Evolutionary conservation across 2,888 invertebrate genomes (phyloP), one percentile per base, ranked within the genome.

Genomic region (Macaria liturata): DNA sequence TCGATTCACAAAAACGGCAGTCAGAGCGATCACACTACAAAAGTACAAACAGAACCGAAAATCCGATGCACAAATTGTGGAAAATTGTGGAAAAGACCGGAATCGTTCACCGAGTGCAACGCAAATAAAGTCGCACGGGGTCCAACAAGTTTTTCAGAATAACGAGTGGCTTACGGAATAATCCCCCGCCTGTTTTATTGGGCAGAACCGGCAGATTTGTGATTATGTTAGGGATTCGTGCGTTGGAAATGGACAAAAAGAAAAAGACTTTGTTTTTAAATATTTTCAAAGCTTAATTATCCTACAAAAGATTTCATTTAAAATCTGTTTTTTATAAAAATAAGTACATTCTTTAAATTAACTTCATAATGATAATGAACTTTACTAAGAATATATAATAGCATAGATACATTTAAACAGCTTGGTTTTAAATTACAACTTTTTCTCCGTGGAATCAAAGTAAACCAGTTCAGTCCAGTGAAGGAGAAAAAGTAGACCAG

Each of bases 171-270:
- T 62, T 66, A 49, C 39, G 66, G 65, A 71, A 76, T 79, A 74
- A 47, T 54, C 68, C 57, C 65, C 61, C 45, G 37, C 59, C 71
- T 20, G 59, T 34, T 80, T 78, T 78, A 77, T 78, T 72, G 75
- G 73, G 69, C 70, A 61, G 66, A 68, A 70, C 68, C 55, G 57
- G 67, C 59, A 72, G 63, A 62, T 65, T 65, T 63, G 65, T 60
- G 54, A 67, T 63, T 53, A 55, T 56, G 40, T 43, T 46, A 32
- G 59, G 40, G 59, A 51, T 46, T 55, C 32, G 9, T 50, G 8
- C 4, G 4, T 40, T 32, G n/a, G 32, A 48, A 48, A 32, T 45
- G 44, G 43, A 39, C 4, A 37, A 37, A 37, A 37, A 37, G 5
- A 37, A 37, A 37, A 37, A 37, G 34, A 37, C 20, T 20, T 2